phyloP scores from a whole-genome alignment of 2,113 vertebrate species.

The Erythrocercus mccallii region DNA sequence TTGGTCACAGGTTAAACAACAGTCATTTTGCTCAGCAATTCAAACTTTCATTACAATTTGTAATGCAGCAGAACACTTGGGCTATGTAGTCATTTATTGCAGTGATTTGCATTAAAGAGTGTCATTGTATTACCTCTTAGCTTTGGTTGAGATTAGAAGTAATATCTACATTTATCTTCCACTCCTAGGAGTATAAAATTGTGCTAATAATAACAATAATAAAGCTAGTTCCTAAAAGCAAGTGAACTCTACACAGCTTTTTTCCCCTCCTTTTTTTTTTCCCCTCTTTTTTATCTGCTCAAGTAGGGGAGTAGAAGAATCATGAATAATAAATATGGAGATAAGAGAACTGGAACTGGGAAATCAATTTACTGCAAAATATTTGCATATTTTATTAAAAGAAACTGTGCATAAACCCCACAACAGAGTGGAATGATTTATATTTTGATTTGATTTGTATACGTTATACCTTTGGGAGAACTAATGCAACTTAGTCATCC shows the following conservation, averaged over 20 bases:
- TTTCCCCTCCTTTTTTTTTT: background rate
- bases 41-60: slow-evolving; percentile 47
- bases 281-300: background rate
- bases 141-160: slow-evolving; percentile 59
- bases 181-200: slow-evolving; percentile 55
- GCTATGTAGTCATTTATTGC: slow-evolving; percentile 66
- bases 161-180: slow-evolving; percentile 61
- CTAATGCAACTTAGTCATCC: slow-evolving; percentile 56
- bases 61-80: slow-evolving; percentile 51
- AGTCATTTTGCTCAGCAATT: slow-evolving; percentile 53
- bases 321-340: slow-evolving; percentile 84
- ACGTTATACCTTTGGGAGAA: slow-evolving; percentile 66
- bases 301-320: slow-evolving; percentile 65
- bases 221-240: slow-evolving; percentile 66
- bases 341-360: slow-evolving; percentile 82
- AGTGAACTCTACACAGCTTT: slow-evolving; percentile 39
- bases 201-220: slow-evolving; percentile 65
- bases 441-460: slow-evolving; percentile 80
- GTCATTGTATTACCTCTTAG: slow-evolving; percentile 62
- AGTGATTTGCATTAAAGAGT: slow-evolving; percentile 57
- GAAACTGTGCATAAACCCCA: slow-evolving; percentile 75
- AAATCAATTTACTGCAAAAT: slow-evolving; percentile 85
- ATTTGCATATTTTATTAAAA: slow-evolving; percentile 89
- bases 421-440: slow-evolving; percentile 73
- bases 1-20: slow-evolving; percentile 33